Evolutionary conservation across 2,888 invertebrate species (phyloP), one percentile per base, ranked within the genome.

Genomic region (Camptogramma bilineatum): DNA sequence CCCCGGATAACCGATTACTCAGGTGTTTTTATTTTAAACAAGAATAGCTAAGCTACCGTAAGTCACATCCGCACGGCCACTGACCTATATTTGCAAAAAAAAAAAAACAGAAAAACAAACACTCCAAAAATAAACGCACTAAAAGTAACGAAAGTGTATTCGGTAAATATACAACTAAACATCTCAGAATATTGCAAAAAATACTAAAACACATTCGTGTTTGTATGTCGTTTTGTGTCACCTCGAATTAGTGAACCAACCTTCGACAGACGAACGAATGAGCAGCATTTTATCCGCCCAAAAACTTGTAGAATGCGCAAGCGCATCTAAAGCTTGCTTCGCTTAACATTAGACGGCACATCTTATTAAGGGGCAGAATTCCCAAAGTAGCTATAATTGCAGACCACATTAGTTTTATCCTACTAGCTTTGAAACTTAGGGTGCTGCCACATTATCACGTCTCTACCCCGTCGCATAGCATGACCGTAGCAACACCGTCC

Each of bases 211-310:
- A 52, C 61, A 63, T 55, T 62, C 62, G 42, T 60, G 55, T 62
- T 63, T 69, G 62, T 66, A 61, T 61, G 71, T 71, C 70, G 66
- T 57, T 53, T 66, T 58, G 68, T 61, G 72, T 72, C 71, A 68
- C 68, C 65, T 64, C 61, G 59, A 66, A 69, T 69, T 68, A 69
- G 69, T 52, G 58, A 52, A 10, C 21, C 57, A 60, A 39, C 47
- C 48, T 56, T 63, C 39, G 48, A 42, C 47, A 52, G 60, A 31
- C 46, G 44, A 56, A 2, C 52, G 42, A 57, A 55, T 44, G 53
- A 73, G 79, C 76, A 61, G 66, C 82, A 81, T 84, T 75, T 82
- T 86, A 84, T 78, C 66, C 54, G 60, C 77, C 68, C 73, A 66
- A 76, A 66, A 76, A 75, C 63, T 69, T 58, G 75, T 80, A 79